A percentile compares a stretch with the other conserved stretches of the same genome.
Evolutionary conservation across 2,888 invertebrate genomes (phyloP).

Genomic region (Stramonita haemastoma): DNA sequence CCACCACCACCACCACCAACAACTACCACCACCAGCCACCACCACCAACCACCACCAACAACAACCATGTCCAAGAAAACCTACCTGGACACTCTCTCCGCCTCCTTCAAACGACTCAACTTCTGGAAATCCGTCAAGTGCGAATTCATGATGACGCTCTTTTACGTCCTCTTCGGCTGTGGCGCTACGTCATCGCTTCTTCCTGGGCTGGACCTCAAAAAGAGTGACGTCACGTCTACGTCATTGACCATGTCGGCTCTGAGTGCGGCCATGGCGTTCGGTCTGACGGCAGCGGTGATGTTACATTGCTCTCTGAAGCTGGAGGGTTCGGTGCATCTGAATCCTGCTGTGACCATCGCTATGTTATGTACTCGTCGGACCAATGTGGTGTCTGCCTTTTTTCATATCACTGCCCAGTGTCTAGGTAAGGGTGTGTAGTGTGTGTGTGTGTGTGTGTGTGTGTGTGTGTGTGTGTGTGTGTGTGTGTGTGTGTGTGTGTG

Average conservation of each 20-base stretch:
- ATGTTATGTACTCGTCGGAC: conserved; percentile 89
- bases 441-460: too few relatives aligned
- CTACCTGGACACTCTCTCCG: conserved; percentile 38
- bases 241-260: conserved; percentile 56
- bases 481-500: too few relatives aligned
- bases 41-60: background rate
- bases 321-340: conserved; percentile 74
- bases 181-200: conserved; percentile 63
- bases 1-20: too few relatives aligned
- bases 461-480: background rate
- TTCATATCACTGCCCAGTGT: conserved; percentile 90
- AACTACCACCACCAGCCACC: background rate
- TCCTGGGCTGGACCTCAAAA: conserved; percentile 36
- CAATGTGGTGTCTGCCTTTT: conserved; percentile 84
- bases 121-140: conserved; percentile 77
- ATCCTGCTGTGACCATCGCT: conserved; percentile 78
- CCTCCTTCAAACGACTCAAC: conserved; percentile 42
- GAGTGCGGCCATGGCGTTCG: conserved; percentile 74
- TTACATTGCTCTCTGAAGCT: conserved; percentile 74
- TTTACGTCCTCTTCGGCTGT: conserved; percentile 76
- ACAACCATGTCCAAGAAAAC: conserved; percentile 39
- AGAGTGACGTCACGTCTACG: conserved; percentile 48
- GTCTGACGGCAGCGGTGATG: conserved; percentile 73
- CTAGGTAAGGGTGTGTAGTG: too few relatives aligned
- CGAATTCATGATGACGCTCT: conserved; percentile 75